Conservation (phyloP, 64 coral and sea anemone species). For the Trachythela sp. region DNA sequence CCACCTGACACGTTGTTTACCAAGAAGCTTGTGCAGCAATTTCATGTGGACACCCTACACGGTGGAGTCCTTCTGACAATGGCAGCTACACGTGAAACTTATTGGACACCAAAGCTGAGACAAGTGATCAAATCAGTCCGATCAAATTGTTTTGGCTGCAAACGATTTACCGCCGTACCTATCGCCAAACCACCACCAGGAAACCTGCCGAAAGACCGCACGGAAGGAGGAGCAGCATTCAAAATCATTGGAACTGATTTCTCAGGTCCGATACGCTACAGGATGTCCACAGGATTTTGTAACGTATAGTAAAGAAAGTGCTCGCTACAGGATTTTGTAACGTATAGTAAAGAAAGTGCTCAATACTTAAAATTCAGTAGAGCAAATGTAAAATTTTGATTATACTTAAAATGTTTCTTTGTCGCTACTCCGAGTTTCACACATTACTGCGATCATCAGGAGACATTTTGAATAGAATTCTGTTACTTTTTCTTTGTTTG, state of each 20-base stretch:
- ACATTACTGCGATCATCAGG: too few species aligned
- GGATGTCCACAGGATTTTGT: too few species aligned
- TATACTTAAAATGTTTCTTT: too few species aligned
- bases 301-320: too few species aligned
- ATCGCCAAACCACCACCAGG: conserved; percentile 30
- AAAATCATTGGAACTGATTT: conserved; percentile 27
- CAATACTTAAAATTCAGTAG: too few species aligned
- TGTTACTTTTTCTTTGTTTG: too few species aligned
- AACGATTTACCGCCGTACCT: conserved; percentile 21
- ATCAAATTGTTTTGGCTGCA: conserved; percentile 34
- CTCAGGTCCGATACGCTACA: neutral
- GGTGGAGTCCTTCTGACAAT: conserved; percentile 26
- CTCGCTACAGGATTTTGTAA: too few species aligned
- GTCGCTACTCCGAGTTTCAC: too few species aligned
- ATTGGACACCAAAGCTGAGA: conserved; percentile 33
- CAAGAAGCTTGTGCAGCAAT: neutral
- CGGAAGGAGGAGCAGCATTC: conserved; percentile 32
- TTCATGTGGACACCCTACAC: conserved; percentile 23
- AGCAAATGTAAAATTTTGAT: too few species aligned
- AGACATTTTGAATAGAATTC: too few species aligned
- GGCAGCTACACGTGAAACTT: conserved; percentile 25
- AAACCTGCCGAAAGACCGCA: conserved; percentile 34
- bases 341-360: too few species aligned
- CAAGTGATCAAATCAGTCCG: neutral
- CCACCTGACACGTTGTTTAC: conserved; percentile 3